phyloP scores from a whole-genome alignment of 1,140 invertebrate species.

The Parapsyche elsis region DNA sequence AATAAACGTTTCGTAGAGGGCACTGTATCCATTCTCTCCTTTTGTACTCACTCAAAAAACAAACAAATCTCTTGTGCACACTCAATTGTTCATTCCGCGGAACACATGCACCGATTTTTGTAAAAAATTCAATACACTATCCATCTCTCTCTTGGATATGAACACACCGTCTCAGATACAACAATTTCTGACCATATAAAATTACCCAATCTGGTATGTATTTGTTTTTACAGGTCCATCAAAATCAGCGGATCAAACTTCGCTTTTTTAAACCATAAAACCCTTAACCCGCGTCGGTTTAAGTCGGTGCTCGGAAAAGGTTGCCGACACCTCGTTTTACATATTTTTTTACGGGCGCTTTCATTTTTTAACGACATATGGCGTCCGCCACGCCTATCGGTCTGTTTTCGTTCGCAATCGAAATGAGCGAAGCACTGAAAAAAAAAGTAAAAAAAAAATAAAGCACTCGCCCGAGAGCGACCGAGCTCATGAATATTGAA shows the following conservation, averaged over 20 bases:
- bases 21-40: slow-evolving; percentile 41
- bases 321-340: neutral
- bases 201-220: too few relatives aligned
- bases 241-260: too few relatives aligned
- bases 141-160: too few relatives aligned
- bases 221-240: too few relatives aligned
- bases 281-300: too few relatives aligned
- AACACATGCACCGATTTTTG: neutral
- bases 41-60: slow-evolving; percentile 34
- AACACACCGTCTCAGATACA: too few relatives aligned
- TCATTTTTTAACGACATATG: slow-evolving; percentile 41
- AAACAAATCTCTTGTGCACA: slow-evolving; percentile 34
- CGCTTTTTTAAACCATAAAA: too few relatives aligned
- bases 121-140: too few relatives aligned
- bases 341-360: slow-evolving; percentile 25
- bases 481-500: slow-evolving; percentile 43
- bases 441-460: slow-evolving; percentile 38
- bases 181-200: too few relatives aligned
- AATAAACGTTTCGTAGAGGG: slow-evolving; percentile 44
- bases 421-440: neutral
- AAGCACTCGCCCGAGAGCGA: slow-evolving; percentile 13
- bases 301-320: neutral
- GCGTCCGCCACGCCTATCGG: slow-evolving; percentile 34
- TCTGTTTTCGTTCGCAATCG: slow-evolving; percentile 26
- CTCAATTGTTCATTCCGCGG: slow-evolving; percentile 26